phyloP scores from a whole-genome alignment of 2,888 invertebrate genomes.

The Agrotis exclamationis region DNA sequence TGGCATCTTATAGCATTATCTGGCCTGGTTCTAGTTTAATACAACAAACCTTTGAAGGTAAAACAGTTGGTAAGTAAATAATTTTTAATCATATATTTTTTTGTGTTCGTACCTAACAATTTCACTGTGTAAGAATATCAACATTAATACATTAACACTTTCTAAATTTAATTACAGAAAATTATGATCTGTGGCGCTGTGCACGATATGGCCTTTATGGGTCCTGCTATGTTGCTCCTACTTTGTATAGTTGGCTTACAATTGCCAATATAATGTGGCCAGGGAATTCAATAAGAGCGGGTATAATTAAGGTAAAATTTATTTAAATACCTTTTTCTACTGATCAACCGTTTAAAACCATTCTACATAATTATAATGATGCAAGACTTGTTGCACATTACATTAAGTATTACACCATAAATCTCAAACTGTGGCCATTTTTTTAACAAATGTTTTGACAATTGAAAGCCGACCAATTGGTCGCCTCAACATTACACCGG shows the following conservation, averaged over 20 bases:
- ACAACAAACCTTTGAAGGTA: conserved; percentile 93
- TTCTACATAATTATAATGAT: conserved; percentile 4
- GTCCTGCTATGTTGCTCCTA: conserved; percentile 95
- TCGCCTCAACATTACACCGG: no score
- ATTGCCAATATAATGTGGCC: conserved; percentile 95
- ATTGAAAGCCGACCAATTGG: no score
- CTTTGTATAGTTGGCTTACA: conserved; percentile 95
- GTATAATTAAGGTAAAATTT: conserved; percentile 93
- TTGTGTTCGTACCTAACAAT: neutral
- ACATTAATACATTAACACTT: neutral
- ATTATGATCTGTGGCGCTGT: conserved; percentile 93
- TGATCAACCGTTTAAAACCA: neutral
- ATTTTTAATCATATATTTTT: neutral
- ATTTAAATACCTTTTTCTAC: neutral
- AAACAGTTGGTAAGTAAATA: conserved; percentile 89
- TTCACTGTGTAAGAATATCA: neutral
- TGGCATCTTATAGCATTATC: conserved; percentile 93
- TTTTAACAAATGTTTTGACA: no score
- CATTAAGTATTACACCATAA: conserved; percentile 2
- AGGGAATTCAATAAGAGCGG: conserved; percentile 92
- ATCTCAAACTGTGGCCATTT: no score
- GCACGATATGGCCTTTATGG: conserved; percentile 95
- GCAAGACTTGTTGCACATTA: conserved; percentile 10
- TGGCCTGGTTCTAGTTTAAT: conserved; percentile 94
- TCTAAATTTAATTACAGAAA: conserved; percentile 75